phyloP scores from a whole-genome alignment of 2,797 vertebrate species.

The Ctenopoma multispine region DNA sequence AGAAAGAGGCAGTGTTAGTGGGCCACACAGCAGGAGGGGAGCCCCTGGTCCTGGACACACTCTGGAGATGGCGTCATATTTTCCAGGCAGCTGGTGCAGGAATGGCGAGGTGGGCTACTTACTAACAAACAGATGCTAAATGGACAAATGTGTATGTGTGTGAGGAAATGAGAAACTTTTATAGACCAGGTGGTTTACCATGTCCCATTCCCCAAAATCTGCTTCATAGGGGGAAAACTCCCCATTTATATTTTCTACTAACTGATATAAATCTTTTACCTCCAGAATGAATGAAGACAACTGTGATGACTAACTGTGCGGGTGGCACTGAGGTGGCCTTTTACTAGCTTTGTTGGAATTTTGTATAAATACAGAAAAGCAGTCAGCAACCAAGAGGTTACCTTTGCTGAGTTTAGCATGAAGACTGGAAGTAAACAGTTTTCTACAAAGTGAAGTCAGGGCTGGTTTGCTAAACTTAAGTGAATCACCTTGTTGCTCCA shows the following conservation, averaged over 20 bases:
- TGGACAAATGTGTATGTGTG: slow-evolving; percentile 28
- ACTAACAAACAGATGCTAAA: slow-evolving; percentile 61
- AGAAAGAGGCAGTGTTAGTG: slow-evolving; percentile 45
- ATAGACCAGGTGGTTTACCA: slow-evolving; percentile 47
- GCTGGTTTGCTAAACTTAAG: not conserved
- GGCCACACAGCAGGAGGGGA: slow-evolving; percentile 60
- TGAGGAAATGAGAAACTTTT: slow-evolving; percentile 49
- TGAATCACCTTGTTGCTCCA: not conserved
- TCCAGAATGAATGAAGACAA: not conserved
- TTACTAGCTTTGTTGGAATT: no score
- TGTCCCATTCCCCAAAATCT: slow-evolving; percentile 1
- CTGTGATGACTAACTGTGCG: not conserved
- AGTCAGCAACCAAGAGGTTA: no score
- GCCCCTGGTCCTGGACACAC: slow-evolving; percentile 46
- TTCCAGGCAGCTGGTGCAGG: slow-evolving; percentile 70
- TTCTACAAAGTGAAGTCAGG: no score
- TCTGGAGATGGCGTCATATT: slow-evolving; percentile 69
- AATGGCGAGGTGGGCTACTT: slow-evolving; percentile 28
- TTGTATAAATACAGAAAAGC: no score
- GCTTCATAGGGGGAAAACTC: not conserved
- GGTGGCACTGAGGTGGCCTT: no score
- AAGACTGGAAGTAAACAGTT: no score
- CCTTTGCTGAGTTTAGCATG: no score
- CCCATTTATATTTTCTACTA: not conserved
- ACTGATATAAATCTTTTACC: not conserved